Base-by-base conservation (phyloP, 2,113 vertebrate genomes). In the Enhydra lutris region DNA sequence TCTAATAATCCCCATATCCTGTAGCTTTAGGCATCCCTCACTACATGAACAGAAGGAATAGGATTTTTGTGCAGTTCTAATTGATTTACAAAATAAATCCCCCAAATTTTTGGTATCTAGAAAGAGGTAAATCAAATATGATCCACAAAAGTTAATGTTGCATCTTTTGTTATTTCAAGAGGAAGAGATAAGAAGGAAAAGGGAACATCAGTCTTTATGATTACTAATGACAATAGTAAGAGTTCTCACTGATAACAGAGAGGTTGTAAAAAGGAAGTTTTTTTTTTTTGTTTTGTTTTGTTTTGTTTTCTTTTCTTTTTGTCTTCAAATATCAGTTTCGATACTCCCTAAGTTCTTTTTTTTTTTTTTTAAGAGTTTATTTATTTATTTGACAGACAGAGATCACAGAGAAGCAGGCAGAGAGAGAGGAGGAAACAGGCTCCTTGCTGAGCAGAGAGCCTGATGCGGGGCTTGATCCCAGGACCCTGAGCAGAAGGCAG, bases 1-100 rank as follows among this genome's bases (percentile, higher is more conserved):
- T 98, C 98, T 99, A 98, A 99, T 98, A 99, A 98, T 96, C 87
- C 95, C 97, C 94, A 95, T 98, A 98, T 97, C 95, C 91, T 84
- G 80, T 98, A 97, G 97, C 98, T 98, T 97, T 98, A 97, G 95
- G 98, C 95, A 97, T 98, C 29, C 81, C 84, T 98, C 97, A 94
- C 94, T 65, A 87, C 73, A 92, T 23, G 95, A 98, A 98, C 98
- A 98, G 98, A 98, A 98, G 98, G 95, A 89, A 94, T 87, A 98
- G 85, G 83, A 96, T 98, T 98, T 96, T 24, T 89, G 97, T 98
- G 95, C 55, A 92, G 92, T 76, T 98, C 17, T 84, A 97, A 97
- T 88, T 98, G 74, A 98, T 98, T 97, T 94, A 86, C 92, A 97
- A 95, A 98, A 98, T 98, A 96, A 88, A 80, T 89, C 1, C 11